Evolutionary conservation across 2,797 vertebrate species (phyloP), one percentile per base, ranked within the genome.

Genomic region (Linurgus olivaceus): DNA sequence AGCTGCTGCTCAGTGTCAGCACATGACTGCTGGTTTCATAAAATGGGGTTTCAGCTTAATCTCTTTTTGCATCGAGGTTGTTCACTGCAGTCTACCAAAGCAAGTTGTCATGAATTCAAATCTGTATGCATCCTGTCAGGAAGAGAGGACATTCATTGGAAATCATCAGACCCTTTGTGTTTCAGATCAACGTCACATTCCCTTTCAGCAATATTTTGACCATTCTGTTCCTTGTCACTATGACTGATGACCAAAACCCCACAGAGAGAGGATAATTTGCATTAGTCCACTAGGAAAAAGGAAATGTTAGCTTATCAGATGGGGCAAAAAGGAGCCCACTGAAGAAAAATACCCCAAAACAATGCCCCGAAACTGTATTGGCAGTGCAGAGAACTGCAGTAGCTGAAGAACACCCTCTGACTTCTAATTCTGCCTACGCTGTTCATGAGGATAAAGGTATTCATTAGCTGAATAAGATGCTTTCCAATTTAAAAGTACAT

Each of bases 401-500:
- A 75, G 65, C n/a, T 59, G n/a, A 86, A 68, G 37, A 52, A 31
- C 11, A 66, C 17, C 7, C 10, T 78, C 37, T 84, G 51, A 51
- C 58, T 91, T 93, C 50, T 66, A 75, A 76, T 88, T 84, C 66
- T 91, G 33, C 62, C 50, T 61, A 7, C 6, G 26, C 23, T 4
- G 5, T 51, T 47, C 29, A 24, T 5, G 20, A 92, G 62, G 37
- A 73, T 62, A 65, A 62, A 40, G 20, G 5, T 63, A 51, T 80
- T 78, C 54, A 78, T 88, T 81, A 78, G 66, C 29, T 70, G 50
- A 93, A 50, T 78, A 65, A 93, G 81, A 72, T 54, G 40, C 14
- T 78, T 92, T 91, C 85, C 55, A 90, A 38, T 94, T 86, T 88
- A 94, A 84, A 94, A 88, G 58, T 67, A 57, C 73, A 42, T 77